Evolutionary conservation across 2,797 vertebrate species (phyloP).

Genomic region (Buceros bicornis): DNA sequence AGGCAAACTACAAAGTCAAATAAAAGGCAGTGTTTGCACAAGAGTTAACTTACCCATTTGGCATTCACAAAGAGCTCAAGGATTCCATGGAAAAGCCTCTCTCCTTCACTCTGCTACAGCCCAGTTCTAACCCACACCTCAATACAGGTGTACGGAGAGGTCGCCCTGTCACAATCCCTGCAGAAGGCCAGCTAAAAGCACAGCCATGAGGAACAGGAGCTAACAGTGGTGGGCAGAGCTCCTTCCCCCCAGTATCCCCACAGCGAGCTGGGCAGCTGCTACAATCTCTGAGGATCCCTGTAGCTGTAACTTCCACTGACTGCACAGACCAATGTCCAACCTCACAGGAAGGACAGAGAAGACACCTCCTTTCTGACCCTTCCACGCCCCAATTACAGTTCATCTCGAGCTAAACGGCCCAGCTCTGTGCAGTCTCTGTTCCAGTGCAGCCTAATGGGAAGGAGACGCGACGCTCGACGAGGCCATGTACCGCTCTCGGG

Average conservation of each 20-base stretch:
- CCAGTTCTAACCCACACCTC: constrained; percentile 1
- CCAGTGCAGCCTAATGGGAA: not conserved
- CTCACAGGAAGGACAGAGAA: not conserved
- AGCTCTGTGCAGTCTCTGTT: not conserved
- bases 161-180: not conserved
- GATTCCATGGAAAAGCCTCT: constrained; percentile 16
- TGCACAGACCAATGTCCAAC: not conserved
- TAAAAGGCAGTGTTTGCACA: constrained; percentile 41
- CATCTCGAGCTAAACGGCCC: not conserved
- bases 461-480: not conserved
- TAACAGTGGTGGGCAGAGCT: not conserved
- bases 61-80: constrained; percentile 30
- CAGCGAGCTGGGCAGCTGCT: not conserved
- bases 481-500: not conserved
- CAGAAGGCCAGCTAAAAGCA: not conserved
- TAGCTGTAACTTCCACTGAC: not conserved
- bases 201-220: not conserved
- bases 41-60: constrained; percentile 49
- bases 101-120: not conserved
- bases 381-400: not conserved
- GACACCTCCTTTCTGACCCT: not conserved
- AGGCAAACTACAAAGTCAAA: constrained; percentile 65
- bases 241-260: not conserved
- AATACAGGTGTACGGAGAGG: not conserved
- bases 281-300: not conserved